A percentile compares a stretch with the other conserved stretches of the same genome.
Evolutionary conservation across 1,140 invertebrate genomes (phyloP).

Genomic region (Delia radicum): DNA sequence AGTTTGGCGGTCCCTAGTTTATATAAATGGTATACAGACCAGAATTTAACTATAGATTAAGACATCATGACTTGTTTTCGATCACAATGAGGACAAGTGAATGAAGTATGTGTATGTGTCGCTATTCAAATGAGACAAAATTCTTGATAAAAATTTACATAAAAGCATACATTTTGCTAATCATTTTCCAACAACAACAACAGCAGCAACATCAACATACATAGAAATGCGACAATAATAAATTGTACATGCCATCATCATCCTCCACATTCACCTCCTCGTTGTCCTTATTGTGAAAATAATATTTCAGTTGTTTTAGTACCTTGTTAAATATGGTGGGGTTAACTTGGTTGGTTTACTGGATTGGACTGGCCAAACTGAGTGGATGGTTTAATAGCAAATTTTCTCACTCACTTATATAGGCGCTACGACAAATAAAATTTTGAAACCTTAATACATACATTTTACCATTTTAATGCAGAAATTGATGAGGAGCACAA

Average conservation of each 20-base stretch:
- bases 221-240: constrained; percentile 1
- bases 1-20: too few species aligned
- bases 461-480: constrained; percentile 17
- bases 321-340: neutral
- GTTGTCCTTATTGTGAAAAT: neutral
- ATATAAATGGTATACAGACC: neutral
- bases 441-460: constrained; percentile 17
- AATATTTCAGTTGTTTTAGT: neutral
- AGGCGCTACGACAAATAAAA: constrained; percentile 23
- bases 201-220: neutral
- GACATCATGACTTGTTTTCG: constrained; percentile 22
- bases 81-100: constrained; percentile 22
- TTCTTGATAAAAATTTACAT: constrained; percentile 22
- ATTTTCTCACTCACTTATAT: constrained; percentile 23
- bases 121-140: constrained; percentile 21
- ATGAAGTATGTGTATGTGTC: neutral
- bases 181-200: constrained; percentile 12
- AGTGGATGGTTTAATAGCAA: constrained; percentile 12
- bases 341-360: neutral
- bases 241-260: neutral
- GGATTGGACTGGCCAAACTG: neutral
- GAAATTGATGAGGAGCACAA: constrained; percentile 18
- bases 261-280: neutral
- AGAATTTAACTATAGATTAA: neutral
- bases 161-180: constrained; percentile 19